phyloP scores from a whole-genome alignment of 2,113 vertebrate genomes.

The Notarius quadriscutis region DNA sequence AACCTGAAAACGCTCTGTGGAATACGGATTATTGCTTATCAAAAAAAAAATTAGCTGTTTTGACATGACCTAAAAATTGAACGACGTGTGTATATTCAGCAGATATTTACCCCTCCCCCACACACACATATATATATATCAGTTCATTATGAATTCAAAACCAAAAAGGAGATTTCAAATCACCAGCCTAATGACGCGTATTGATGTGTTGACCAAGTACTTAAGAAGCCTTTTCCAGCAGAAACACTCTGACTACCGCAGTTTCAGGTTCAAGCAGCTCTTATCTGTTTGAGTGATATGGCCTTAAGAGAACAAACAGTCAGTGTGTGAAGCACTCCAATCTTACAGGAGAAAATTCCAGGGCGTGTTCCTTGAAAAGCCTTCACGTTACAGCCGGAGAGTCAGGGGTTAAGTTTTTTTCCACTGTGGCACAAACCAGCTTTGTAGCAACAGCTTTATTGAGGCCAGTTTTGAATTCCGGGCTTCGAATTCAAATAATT shows the following conservation, averaged over 20 bases:
- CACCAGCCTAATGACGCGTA: not conserved
- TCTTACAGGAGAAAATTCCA: not conserved
- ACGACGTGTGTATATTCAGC: no score
- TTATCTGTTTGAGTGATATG: not conserved
- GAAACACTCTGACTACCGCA: not conserved
- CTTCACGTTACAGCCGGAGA: not conserved
- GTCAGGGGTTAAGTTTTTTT: not conserved
- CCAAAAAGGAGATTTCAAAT: not conserved
- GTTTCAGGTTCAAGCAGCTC: not conserved
- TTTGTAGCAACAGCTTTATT: constrained; percentile 20
- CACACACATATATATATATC: no score
- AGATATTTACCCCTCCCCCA: no score
- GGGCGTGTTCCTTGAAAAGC: not conserved
- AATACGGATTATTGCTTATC: no score
- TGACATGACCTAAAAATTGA: no score
- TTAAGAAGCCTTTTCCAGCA: not conserved
- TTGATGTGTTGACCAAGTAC: not conserved
- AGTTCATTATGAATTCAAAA: not conserved
- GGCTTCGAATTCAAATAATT: constrained; percentile 56
- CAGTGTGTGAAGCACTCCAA: not conserved
- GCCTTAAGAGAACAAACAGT: constrained; percentile 1
- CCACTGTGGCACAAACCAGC: not conserved
- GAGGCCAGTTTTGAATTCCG: constrained; percentile 47
- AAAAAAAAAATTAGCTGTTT: no score
- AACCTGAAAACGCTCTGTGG: not conserved